A percentile compares a stretch with the other conserved stretches of the same genome.
These are phyloP conservation scores for Acholoe squamosa DNA, from an alignment of 2,888 invertebrate genomes.

Conservation along the genomic window DNA sequence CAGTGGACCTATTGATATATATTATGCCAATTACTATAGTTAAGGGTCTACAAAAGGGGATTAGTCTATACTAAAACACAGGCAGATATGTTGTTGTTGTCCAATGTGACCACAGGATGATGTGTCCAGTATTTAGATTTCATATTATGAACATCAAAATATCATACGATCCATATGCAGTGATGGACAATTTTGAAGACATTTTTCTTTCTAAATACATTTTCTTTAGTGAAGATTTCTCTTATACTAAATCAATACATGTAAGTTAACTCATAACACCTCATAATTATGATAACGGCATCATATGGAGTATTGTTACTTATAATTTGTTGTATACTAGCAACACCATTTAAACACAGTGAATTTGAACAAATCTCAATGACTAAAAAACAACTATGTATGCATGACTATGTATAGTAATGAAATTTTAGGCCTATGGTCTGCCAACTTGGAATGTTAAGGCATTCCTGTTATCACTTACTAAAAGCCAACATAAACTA, in stretches of 20 bases:
- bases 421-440: conserved; percentile 42
- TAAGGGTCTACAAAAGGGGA: conserved; percentile 12
- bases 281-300: not conserved
- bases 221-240: not conserved
- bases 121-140: not conserved
- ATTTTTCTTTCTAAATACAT: not conserved
- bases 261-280: conserved; percentile 27
- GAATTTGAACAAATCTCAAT: conserved; percentile 43
- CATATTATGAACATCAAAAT: not conserved
- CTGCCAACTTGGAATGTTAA: conserved; percentile 55
- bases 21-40: not conserved
- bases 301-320: conserved; percentile 35
- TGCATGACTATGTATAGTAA: conserved; percentile 58
- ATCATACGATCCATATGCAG: not conserved
- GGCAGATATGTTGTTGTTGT: conserved; percentile 53
- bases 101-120: conserved; percentile 23
- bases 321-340: not conserved
- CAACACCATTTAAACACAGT: conserved; percentile 56
- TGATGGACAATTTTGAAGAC: too few relatives aligned
- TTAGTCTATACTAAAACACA: conserved; percentile 4
- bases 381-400: conserved; percentile 48
- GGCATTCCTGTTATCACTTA: conserved; percentile 34
- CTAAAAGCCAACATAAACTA: not conserved
- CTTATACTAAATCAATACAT: not conserved
- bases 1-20: not conserved